phyloP scores from a whole-genome alignment of 2,888 invertebrate genomes.

The Zaprionus bogoriensis region DNA sequence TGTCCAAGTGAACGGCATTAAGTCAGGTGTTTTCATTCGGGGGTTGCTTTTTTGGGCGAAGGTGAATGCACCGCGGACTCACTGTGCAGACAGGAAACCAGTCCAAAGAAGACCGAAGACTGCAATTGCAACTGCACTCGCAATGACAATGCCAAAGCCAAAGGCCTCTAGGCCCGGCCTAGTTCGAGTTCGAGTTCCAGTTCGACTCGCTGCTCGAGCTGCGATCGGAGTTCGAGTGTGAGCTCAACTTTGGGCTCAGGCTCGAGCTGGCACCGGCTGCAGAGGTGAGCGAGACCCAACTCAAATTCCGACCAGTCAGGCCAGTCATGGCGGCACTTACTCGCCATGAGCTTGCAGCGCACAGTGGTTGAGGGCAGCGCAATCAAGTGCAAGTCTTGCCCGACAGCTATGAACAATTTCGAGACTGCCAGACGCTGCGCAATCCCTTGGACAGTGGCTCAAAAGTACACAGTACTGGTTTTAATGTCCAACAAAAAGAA shows the following conservation, averaged over 20 bases:
- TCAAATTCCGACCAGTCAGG: conserved; percentile 61
- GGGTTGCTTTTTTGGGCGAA: conserved; percentile 61
- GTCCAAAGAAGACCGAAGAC: conserved; percentile 18
- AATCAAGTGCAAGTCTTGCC: neutral
- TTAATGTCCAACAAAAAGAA: too few relatives aligned
- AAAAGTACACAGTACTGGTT: too few relatives aligned
- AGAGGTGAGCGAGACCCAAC: conserved; percentile 10
- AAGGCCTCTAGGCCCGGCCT: conserved; percentile 29
- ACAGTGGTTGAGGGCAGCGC: neutral
- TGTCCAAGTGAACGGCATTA: conserved; percentile 42
- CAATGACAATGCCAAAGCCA: conserved; percentile 62
- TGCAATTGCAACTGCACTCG: conserved; percentile 56
- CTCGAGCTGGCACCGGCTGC: conserved; percentile 1
- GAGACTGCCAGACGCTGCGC: neutral
- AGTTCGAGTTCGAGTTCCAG: conserved; percentile 2
- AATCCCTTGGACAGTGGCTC: too few relatives aligned
- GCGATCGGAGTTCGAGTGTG: conserved; percentile 4
- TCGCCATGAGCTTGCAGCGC: conserved; percentile 48
- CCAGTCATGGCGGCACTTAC: conserved; percentile 69
- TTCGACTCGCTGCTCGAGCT: neutral
- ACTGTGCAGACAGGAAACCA: conserved; percentile 32
- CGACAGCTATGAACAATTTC: neutral
- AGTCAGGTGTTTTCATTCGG: conserved; percentile 60
- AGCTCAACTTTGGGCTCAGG: neutral
- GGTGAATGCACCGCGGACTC: conserved; percentile 63